These are phyloP conservation scores for Periphyllus acericola DNA, from an alignment of 2,888 invertebrate genomes.

Conservation along the genomic window DNA sequence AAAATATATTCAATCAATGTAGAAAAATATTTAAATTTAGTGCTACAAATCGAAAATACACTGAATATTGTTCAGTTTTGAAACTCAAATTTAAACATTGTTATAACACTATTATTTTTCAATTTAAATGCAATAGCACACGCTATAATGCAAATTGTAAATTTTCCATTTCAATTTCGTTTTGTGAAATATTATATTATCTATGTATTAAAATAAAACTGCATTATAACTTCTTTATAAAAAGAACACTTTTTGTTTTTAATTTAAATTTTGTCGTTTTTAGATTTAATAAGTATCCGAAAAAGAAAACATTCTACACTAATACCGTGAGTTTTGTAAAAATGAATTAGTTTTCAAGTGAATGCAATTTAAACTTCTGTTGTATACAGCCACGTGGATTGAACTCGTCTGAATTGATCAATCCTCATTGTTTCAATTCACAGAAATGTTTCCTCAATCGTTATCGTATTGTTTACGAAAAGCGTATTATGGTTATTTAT, in stretches of 20 bases:
- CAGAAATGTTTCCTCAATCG: neutral
- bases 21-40: constrained; percentile 28
- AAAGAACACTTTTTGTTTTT: neutral
- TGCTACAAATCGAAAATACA: neutral
- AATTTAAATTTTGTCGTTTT: constrained; percentile 39
- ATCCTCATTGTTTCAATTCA: constrained; percentile 2
- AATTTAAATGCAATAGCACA: neutral
- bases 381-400: constrained; percentile 15
- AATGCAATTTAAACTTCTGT: constrained; percentile 21
- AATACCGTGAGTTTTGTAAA: constrained; percentile 8
- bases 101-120: neutral
- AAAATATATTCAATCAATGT: constrained; percentile 5
- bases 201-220: neutral
- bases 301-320: constrained; percentile 1
- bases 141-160: neutral
- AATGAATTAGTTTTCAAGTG: constrained; percentile 7
- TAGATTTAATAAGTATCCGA: neutral
- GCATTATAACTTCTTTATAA: neutral
- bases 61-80: neutral
- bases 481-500: neutral
- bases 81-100: neutral
- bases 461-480: neutral
- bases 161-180: neutral
- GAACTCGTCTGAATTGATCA: neutral
- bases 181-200: neutral